These are phyloP conservation scores for Halcyon leucocephala DNA, from an alignment of 2,797 vertebrate genomes.

Conservation along the genomic window DNA sequence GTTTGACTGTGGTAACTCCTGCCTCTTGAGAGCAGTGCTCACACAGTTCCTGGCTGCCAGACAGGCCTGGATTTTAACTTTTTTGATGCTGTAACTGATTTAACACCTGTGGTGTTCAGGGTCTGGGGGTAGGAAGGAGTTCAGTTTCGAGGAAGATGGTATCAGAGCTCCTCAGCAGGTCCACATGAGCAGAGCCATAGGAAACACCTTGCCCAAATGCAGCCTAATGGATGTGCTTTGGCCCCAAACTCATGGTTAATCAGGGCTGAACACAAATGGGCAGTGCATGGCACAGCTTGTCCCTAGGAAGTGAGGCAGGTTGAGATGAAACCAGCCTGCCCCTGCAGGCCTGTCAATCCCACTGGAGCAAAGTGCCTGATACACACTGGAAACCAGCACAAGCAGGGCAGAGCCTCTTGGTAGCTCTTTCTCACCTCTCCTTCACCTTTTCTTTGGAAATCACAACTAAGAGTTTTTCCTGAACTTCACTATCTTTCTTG, in stretches of 20 bases:
- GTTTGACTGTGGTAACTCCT: not conserved
- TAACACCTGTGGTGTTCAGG: not conserved
- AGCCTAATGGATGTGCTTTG: not conserved
- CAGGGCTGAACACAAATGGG: not conserved
- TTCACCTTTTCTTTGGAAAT: not conserved
- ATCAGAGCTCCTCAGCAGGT: not conserved
- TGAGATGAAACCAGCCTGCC: not conserved
- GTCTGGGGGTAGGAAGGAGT: not conserved
- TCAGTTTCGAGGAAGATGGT: fast-evolving
- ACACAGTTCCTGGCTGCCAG: not conserved
- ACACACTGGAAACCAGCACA: not conserved
- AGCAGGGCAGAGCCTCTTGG: not conserved
- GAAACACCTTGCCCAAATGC: fast-evolving
- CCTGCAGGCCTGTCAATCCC: too few relatives aligned
- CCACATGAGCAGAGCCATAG: not conserved
- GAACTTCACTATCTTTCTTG: not conserved
- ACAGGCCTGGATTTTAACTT: not conserved
- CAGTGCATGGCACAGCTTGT: not conserved
- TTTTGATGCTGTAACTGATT: not conserved
- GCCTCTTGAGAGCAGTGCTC: not conserved
- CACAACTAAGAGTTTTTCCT: not conserved
- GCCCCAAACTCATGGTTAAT: fast-evolving
- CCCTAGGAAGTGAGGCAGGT: too few relatives aligned
- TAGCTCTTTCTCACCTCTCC: not conserved
- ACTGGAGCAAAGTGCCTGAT: not conserved